Conservation (phyloP, 2,797 vertebrate genomes). For the Falco rusticolus region DNA sequence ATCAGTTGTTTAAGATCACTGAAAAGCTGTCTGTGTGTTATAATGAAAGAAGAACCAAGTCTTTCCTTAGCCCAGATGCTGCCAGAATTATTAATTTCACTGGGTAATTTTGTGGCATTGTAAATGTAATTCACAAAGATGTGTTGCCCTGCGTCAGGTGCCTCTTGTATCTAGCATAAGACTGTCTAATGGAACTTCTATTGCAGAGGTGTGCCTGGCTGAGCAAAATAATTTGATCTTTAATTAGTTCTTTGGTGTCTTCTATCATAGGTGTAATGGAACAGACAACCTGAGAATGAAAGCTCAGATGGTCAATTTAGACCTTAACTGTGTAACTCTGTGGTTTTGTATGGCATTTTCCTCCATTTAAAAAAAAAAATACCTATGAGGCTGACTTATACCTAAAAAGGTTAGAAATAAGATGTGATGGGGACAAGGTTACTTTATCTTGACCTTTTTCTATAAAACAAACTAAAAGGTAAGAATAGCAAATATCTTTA, state of each 20-base stretch:
- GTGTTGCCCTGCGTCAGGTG: background rate
- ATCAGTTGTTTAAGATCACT: background rate
- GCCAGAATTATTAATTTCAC: background rate
- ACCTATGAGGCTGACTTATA: background rate
- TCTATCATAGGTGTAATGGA: background rate
- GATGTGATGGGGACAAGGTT: rapidly evolving
- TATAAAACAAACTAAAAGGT: background rate
- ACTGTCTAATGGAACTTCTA: background rate
- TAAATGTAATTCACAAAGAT: background rate
- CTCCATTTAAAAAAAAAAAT: background rate
- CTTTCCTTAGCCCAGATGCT: background rate
- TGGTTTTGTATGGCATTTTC: background rate
- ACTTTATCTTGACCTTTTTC: background rate
- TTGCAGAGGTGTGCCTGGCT: background rate
- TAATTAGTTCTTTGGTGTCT: background rate
- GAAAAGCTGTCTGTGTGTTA: background rate
- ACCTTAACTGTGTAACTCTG: background rate
- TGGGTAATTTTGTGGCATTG: background rate
- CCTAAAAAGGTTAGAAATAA: background rate
- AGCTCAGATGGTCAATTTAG: background rate
- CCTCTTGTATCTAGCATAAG: background rate
- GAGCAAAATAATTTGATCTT: background rate
- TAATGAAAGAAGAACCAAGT: background rate
- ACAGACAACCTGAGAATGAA: background rate
- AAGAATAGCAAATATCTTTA: background rate